A percentile compares a stretch with the other conserved stretches of the same genome.
Evolutionary conservation across 2,888 invertebrate genomes (phyloP).

Genomic region (Meghimatium bilineatum): DNA sequence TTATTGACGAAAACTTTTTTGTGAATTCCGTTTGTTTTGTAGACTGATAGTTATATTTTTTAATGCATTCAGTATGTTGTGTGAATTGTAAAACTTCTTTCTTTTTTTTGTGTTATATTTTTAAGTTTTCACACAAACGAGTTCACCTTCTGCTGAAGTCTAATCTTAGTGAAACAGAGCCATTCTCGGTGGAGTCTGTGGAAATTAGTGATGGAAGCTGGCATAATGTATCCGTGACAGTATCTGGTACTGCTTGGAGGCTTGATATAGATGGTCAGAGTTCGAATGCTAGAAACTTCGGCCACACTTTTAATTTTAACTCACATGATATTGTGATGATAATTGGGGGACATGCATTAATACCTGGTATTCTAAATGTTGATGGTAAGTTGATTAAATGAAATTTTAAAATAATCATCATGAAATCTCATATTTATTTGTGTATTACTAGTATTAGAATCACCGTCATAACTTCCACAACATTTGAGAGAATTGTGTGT

Average conservation of each 20-base stretch:
- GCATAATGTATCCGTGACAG: slow-evolving; percentile 88
- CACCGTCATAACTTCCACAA: no score
- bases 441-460: no score
- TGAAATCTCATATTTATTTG: no score
- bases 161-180: slow-evolving; percentile 31
- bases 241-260: slow-evolving; percentile 54
- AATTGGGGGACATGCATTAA: slow-evolving; percentile 80
- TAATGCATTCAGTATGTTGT: no score
- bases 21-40: no score
- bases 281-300: slow-evolving; percentile 76
- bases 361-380: slow-evolving; percentile 54
- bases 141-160: slow-evolving; percentile 56
- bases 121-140: slow-evolving; percentile 56
- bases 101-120: no score
- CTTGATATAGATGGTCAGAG: slow-evolving; percentile 86
- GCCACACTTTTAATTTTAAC: slow-evolving; percentile 88
- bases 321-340: slow-evolving; percentile 92
- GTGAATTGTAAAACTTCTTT: no score
- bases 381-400: slow-evolving; percentile 48
- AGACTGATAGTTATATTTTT: no score
- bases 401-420: no score
- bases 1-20: no score
- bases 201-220: slow-evolving; percentile 86
- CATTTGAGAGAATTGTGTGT: no score
- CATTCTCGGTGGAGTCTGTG: slow-evolving; percentile 57